Conservation (phyloP, 2,888 invertebrate species). For the Eulithis testata region DNA sequence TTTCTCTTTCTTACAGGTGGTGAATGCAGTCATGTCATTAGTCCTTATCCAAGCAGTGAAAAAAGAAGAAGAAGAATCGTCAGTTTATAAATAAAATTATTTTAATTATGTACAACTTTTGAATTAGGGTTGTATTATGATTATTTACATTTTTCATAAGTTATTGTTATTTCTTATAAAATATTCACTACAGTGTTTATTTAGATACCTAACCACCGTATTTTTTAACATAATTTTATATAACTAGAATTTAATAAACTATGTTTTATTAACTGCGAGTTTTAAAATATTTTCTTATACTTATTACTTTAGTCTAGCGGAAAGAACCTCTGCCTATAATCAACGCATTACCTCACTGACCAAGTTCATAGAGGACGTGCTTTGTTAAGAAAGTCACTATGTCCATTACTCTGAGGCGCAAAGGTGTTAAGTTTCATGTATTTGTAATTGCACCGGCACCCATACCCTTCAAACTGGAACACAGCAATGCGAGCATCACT, state of each 20-base stretch:
- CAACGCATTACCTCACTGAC: no score
- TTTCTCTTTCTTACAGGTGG: constrained; percentile 75
- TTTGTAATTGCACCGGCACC: no score
- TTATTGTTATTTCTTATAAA: constrained; percentile 8
- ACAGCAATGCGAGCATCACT: no score
- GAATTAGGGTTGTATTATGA: not conserved
- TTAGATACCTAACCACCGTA: constrained; percentile 30
- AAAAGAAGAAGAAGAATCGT: constrained; percentile 88
- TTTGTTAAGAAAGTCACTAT: no score
- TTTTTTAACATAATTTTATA: constrained; percentile 25
- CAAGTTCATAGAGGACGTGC: no score
- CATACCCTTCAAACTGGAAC: no score
- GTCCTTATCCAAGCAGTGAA: constrained; percentile 89
- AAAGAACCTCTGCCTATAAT: no score
- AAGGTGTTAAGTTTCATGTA: no score
- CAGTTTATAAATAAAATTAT: constrained; percentile 73
- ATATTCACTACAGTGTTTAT: constrained; percentile 23
- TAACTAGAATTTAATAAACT: constrained; percentile 35
- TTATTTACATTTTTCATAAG: constrained; percentile 17
- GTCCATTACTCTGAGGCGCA: no score
- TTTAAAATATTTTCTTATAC: not conserved
- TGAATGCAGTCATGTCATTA: constrained; percentile 88
- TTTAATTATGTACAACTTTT: constrained; percentile 8
- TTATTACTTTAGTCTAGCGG: no score
- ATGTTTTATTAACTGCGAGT: constrained; percentile 9